Percentiles rank a stretch among this genome's conserved stretches.
Conservation (phyloP, 2,888 invertebrate genomes). For the Fabriciana adippe region DNA sequence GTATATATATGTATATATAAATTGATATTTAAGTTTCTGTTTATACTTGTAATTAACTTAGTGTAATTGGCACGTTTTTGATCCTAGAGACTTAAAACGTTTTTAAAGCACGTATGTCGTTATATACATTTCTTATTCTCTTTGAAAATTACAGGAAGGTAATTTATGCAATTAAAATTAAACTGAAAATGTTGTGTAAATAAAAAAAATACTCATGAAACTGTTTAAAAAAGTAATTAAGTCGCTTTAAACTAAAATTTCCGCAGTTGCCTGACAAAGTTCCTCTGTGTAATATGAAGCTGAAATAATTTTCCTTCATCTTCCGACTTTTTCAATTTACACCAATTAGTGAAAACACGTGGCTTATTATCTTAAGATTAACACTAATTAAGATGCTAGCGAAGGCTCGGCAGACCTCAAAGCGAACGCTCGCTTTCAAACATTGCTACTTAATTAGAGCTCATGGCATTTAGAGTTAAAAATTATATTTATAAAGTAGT, state of each 20-base stretch:
- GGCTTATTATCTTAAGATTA: slow-evolving; percentile 77
- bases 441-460: slow-evolving; percentile 67
- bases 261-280: slow-evolving; percentile 17
- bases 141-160: too few relatives aligned
- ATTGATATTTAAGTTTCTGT: too few relatives aligned
- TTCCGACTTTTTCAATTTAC: slow-evolving; percentile 55
- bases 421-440: slow-evolving; percentile 69
- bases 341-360: slow-evolving; percentile 71
- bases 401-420: slow-evolving; percentile 59
- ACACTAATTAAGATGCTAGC: slow-evolving; percentile 73
- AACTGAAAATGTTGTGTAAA: not conserved
- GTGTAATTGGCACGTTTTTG: too few relatives aligned
- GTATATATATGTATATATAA: too few relatives aligned
- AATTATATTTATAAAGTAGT: slow-evolving; percentile 35
- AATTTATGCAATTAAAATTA: not conserved
- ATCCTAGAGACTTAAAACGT: too few relatives aligned
- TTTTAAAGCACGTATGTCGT: too few relatives aligned
- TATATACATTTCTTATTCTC: too few relatives aligned
- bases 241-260: slow-evolving; percentile 13
- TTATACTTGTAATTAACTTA: too few relatives aligned
- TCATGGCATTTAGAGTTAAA: slow-evolving; percentile 42
- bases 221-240: slow-evolving; percentile 13
- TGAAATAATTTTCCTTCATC: slow-evolving; percentile 25
- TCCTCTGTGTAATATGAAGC: slow-evolving; percentile 16
- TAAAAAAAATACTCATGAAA: not conserved